Evolutionary conservation across 2,797 vertebrate genomes (phyloP).

Genomic region (Sebastes hubbsi): DNA sequence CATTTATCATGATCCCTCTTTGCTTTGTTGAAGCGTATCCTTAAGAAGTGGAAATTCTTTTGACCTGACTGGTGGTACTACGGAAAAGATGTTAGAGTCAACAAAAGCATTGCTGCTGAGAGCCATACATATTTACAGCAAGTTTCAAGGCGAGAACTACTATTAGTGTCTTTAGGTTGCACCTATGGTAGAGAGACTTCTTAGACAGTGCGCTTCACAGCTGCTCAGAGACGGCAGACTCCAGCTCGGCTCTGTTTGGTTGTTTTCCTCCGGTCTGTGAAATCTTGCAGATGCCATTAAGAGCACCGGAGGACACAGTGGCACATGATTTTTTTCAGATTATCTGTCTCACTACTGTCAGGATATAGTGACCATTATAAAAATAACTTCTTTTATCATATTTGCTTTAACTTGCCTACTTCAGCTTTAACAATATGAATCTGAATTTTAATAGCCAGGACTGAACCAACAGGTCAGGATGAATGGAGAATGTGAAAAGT

Average conservation of each 20-base stretch:
- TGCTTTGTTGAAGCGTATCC: not conserved
- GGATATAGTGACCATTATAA: too few species aligned
- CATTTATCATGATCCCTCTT: not conserved
- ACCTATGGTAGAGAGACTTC: not conserved
- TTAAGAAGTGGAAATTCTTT: not conserved
- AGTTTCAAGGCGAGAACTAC: not conserved
- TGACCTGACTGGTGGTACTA: not conserved
- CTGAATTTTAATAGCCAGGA: conserved; percentile 22
- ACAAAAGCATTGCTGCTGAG: not conserved
- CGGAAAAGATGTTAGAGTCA: not conserved
- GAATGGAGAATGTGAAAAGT: not conserved
- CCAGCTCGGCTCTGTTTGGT: too few species aligned
- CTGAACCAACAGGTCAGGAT: not conserved
- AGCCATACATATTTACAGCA: not conserved
- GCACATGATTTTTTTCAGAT: too few species aligned
- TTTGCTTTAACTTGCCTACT: too few species aligned
- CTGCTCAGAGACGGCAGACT: fast-evolving
- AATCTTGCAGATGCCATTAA: too few species aligned
- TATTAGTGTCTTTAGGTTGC: not conserved
- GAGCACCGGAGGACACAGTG: too few species aligned
- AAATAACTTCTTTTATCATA: too few species aligned
- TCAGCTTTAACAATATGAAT: not conserved
- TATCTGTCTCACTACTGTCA: too few species aligned
- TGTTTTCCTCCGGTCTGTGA: too few species aligned
- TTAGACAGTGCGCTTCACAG: not conserved